Evolutionary conservation across 2,113 vertebrate genomes (phyloP), one percentile per base, ranked within the genome.

Genomic region (Pedionomus torquatus): DNA sequence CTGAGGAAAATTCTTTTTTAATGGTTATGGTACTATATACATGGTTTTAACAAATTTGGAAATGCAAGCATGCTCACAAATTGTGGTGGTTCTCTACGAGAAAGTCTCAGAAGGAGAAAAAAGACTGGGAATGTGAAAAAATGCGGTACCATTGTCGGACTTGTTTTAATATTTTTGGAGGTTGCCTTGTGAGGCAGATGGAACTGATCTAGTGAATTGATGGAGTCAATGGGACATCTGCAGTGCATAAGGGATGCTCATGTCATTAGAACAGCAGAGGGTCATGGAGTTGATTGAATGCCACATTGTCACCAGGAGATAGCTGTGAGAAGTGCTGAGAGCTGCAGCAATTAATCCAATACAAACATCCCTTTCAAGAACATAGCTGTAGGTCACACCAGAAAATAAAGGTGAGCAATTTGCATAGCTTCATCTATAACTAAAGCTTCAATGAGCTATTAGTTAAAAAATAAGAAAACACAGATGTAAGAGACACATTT

Each of bases 311-410:
- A 90, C 68, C 49, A 63, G 41, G 28, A 88, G 35, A 80, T 4
- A 74, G 31, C 31, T 23, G 26, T 77, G 23, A 96, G 88, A 94
- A 95, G 28, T 93, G 90, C 94, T 92, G 88, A 97, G 88, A 48
- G 82, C 44, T 77, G 93, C 88, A 93, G 71, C 88, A 83, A 44
- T 72, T 75, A 85, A 76, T 78, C 69, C 76, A 84, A 69, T 37
- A 51, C 33, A 95, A 90, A 74, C 48, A 83, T 70, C 64, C 15
- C 77, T 95, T 96, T 90, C 79, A 88, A 88, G 88, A 92, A 58
- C 68, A 33, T 41, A 65, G 54, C 39, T 88, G 58, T 81, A 93
- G 83, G 90, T 95, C 79, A 92, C 49, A 37, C 0, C 0, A 58
- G 63, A 54, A 95, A 88, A 88, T 86, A 65, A 83, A 63, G 83